A percentile compares a stretch with the other conserved stretches of the same genome.
phyloP scores from a whole-genome alignment of 2,797 vertebrate species.

The Sebastes variabilis region DNA sequence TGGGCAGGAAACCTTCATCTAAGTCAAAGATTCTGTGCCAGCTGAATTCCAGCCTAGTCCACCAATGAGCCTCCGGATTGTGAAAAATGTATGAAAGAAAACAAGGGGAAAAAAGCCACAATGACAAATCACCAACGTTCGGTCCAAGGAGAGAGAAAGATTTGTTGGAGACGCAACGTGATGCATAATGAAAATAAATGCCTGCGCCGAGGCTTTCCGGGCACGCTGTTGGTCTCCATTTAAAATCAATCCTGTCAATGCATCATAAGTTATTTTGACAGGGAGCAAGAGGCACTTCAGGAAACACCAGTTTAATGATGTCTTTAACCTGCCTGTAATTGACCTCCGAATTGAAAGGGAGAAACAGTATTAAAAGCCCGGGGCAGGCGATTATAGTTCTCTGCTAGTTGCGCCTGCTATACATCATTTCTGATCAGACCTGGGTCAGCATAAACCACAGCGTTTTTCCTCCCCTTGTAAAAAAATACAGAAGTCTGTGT shows the following conservation, averaged over 20 bases:
- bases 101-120: slow-evolving; percentile 48
- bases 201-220: slow-evolving; percentile 66
- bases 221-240: slow-evolving; percentile 72
- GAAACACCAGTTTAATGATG: slow-evolving; percentile 83
- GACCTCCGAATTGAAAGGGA: slow-evolving; percentile 78
- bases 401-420: slow-evolving; percentile 67
- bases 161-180: slow-evolving; percentile 68
- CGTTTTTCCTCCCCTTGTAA: slow-evolving; percentile 53
- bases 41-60: slow-evolving; percentile 70
- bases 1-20: slow-evolving; percentile 66
- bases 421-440: slow-evolving; percentile 82
- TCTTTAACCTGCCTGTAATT: slow-evolving; percentile 84
- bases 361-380: slow-evolving; percentile 76
- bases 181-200: slow-evolving; percentile 81
- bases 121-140: slow-evolving; percentile 75
- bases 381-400: slow-evolving; percentile 77
- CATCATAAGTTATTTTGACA: slow-evolving; percentile 84
- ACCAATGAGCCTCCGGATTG: slow-evolving; percentile 63
- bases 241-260: slow-evolving; percentile 81
- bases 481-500: slow-evolving; percentile 46
- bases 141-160: slow-evolving; percentile 72
- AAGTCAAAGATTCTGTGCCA: slow-evolving; percentile 65
- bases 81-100: slow-evolving; percentile 73
- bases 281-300: slow-evolving; percentile 79
- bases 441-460: slow-evolving; percentile 76